These are phyloP conservation scores for Microctenopoma stevenorrisi DNA, from an alignment of 2,797 vertebrate species.

Conservation along the genomic window DNA sequence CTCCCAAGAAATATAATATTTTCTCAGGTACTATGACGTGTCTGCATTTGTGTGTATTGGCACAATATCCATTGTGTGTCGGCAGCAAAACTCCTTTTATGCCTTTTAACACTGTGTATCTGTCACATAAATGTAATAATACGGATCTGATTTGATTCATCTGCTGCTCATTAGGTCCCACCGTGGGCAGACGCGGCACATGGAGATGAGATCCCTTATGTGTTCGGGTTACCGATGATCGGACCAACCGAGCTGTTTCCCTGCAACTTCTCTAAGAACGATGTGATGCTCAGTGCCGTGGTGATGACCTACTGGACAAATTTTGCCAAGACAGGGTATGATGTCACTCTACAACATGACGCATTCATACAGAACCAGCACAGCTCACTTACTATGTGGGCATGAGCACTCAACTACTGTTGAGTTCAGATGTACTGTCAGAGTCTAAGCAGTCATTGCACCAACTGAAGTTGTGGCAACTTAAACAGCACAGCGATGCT, in stretches of 20 bases:
- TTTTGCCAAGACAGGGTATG: conserved; percentile 98
- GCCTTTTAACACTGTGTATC: conserved; percentile 27
- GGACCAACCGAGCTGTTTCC: conserved; percentile 98
- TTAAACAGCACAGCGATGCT: background rate
- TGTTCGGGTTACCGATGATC: conserved; percentile 98
- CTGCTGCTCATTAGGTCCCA: conserved; percentile 83
- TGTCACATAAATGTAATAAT: conserved; percentile 43
- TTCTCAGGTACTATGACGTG: conserved; percentile 20
- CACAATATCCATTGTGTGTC: conserved; percentile 15
- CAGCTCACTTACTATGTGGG: background rate
- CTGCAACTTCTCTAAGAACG: conserved; percentile 99
- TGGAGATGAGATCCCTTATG: conserved; percentile 98
- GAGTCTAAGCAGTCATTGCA: background rate
- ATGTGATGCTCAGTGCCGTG: conserved; percentile 98
- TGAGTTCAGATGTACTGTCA: background rate
- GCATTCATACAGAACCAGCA: background rate
- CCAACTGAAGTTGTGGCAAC: background rate
- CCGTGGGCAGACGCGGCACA: conserved; percentile 98
- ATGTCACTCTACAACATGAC: background rate
- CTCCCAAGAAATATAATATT: conserved; percentile 9
- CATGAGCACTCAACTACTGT: background rate
- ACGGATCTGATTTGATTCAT: conserved; percentile 42
- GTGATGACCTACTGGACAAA: conserved; percentile 99
- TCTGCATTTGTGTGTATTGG: conserved; percentile 12
- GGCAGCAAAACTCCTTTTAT: conserved; percentile 4